Conservation (phyloP, 2,797 vertebrate genomes). For the Merluccius polli region DNA sequence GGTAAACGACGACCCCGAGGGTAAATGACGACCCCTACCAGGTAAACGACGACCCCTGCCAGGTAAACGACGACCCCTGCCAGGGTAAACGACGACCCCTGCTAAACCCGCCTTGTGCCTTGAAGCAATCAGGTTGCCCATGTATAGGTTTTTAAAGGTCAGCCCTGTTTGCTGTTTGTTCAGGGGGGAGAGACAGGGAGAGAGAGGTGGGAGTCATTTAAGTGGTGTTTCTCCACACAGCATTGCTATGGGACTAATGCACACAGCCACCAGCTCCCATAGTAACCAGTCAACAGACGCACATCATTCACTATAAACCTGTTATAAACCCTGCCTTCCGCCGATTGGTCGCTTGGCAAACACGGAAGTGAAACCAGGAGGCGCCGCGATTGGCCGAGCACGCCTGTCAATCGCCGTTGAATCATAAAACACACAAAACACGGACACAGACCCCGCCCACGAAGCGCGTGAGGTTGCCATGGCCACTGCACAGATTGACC, state of each 20-base stretch:
- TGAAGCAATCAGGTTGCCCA: neutral
- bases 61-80: no score
- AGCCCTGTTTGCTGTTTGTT: neutral
- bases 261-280: constrained; percentile 43
- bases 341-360: constrained; percentile 43
- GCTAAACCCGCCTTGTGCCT: no score
- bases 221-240: neutral
- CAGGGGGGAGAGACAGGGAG: neutral
- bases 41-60: no score
- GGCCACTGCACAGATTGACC: constrained; percentile 45
- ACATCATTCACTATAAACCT: constrained; percentile 38
- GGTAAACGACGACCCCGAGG: no score
- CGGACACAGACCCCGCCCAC: constrained; percentile 31
- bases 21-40: no score
- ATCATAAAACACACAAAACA: no score
- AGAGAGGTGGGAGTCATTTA: constrained; percentile 10
- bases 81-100: no score
- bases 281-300: constrained; percentile 71
- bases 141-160: neutral
- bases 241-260: constrained; percentile 20
- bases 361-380: constrained; percentile 16
- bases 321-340: constrained; percentile 17
- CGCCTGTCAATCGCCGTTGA: constrained; percentile 24
- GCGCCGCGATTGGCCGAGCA: constrained; percentile 29
- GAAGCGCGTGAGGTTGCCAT: constrained; percentile 34